A percentile compares a stretch with the other conserved stretches of the same genome.
These are phyloP conservation scores for Bolinopsis microptera DNA, from an alignment of 37 sponge, comb jelly and placozoan genomes.

Conservation along the genomic window DNA sequence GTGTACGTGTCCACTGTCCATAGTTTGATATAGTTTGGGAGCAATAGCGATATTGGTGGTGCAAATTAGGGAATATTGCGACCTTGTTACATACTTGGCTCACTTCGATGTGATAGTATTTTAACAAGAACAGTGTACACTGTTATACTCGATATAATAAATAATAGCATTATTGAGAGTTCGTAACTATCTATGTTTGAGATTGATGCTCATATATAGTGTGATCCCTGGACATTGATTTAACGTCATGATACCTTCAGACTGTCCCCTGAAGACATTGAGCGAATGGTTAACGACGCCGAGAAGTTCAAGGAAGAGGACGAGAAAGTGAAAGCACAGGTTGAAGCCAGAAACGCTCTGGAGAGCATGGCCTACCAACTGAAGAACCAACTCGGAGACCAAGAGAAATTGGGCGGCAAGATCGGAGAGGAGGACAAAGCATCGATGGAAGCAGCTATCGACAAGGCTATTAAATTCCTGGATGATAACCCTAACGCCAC, in stretches of 20 bases:
- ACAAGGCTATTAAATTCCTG: constrained; percentile 84
- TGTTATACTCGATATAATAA: too few species aligned
- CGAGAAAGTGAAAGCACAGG: constrained; percentile 84
- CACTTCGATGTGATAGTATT: too few species aligned
- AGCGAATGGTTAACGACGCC: constrained; percentile 94
- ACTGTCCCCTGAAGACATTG: constrained; percentile 94
- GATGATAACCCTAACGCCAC: constrained; percentile 85
- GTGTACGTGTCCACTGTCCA: too few species aligned
- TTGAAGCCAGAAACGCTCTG: constrained; percentile 88
- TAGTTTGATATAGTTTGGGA: too few species aligned
- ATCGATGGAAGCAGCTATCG: constrained; percentile 79
- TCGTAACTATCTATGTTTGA: too few species aligned
- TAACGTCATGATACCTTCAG: constrained; percentile 14
- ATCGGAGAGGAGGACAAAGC: constrained; percentile 88
- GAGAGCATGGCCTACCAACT: constrained; percentile 91
- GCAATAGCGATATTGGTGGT: too few species aligned
- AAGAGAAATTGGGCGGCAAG: constrained; percentile 93
- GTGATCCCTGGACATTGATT: too few species aligned
- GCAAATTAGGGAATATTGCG: too few species aligned
- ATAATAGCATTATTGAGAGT: too few species aligned
- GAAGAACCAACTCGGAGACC: constrained; percentile 89
- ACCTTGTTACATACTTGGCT: too few species aligned
- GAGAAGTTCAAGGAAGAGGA: constrained; percentile 99
- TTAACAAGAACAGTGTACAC: too few species aligned
- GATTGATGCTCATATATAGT: too few species aligned